Base-by-base conservation (phyloP, 2,113 vertebrate genomes). In the Ochotona curzoniae region DNA sequence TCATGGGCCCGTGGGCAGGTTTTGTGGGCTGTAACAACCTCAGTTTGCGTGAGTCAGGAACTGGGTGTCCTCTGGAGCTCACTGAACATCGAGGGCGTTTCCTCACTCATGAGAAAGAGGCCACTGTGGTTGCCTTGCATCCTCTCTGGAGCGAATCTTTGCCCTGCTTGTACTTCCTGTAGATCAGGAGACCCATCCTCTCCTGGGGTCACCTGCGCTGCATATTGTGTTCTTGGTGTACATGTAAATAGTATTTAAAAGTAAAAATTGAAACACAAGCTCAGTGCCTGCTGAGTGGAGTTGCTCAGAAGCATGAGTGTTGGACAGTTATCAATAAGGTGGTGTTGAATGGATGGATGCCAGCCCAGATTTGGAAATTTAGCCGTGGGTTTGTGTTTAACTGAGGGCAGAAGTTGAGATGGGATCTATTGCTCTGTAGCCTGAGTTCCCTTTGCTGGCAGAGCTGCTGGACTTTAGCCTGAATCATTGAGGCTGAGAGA, bases 181-280 rank as follows among this genome's bases (percentile, higher is more conserved):
- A n/a, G 32, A 26, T 81, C 54, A 51, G 6, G 21, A 75, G 21
- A 20, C 7, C 2, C 54, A 12, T 82, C 35, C 32, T 91, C 67
- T 87, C 18, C 71, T 91, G 78, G 49, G 57, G 26, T 35, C 66
- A 79, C 20, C 32, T 30, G 17, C 5, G 60, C 30, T 18, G 2
- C 7, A 2, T n/a, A 8, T 10, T 11, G 30, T 91, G n/a, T 75
- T 44, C 73, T 67, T 38, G 13, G 66, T 79, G 35, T 38, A 76
- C 61, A 13, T 9, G 23, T 54, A 49, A 92, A 47, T 30, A 28
- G 14, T 44, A 28, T 84, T 70, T 70, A 70, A 88, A 82, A 69
- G 49, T 54, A 64, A 78, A 92, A 91, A 44, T 85, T 73, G 57
- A 84, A 61, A 75, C 84, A 57, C 60, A 69, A 64, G 63, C 66